Conservation (phyloP, 1,140 invertebrate genomes). For the Arctopsyche grandis region DNA sequence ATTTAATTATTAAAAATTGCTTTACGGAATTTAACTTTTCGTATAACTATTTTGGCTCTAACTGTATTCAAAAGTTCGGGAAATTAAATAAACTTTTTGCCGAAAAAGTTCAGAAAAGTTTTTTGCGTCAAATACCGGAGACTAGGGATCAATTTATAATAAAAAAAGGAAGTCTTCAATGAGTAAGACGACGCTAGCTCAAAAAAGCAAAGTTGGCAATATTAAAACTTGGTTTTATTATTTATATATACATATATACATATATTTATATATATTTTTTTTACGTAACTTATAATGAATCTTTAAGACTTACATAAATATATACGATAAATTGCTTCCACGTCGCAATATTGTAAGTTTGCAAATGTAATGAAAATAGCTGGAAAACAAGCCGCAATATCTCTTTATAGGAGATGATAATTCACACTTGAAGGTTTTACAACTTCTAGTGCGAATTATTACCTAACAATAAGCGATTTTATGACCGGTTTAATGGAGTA, state of each 20-base stretch:
- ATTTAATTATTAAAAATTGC: not conserved
- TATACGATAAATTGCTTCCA: too few species aligned
- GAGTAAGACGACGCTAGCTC: not conserved
- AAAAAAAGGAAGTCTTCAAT: constrained; percentile 4
- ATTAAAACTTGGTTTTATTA: too few species aligned
- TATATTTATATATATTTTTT: too few species aligned
- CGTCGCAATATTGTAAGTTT: too few species aligned
- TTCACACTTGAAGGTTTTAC: constrained; percentile 15
- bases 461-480: constrained; percentile 22
- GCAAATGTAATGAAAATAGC: not conserved
- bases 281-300: too few species aligned
- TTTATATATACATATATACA: too few species aligned
- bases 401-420: constrained; percentile 23
- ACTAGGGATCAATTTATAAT: constrained; percentile 11
- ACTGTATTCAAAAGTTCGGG: constrained; percentile 6
- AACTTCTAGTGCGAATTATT: constrained; percentile 19
- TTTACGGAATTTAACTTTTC: not conserved
- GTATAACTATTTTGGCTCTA: not conserved
- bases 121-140: not conserved
- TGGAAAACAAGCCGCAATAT: constrained; percentile 8
- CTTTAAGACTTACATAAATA: too few species aligned
- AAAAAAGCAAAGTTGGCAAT: too few species aligned
- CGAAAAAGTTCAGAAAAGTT: constrained; percentile 3
- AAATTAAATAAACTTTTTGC: constrained; percentile 14
- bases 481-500: constrained; percentile 21